Conservation (phyloP, 2,797 vertebrate species). For the Dallia pectoralis region DNA sequence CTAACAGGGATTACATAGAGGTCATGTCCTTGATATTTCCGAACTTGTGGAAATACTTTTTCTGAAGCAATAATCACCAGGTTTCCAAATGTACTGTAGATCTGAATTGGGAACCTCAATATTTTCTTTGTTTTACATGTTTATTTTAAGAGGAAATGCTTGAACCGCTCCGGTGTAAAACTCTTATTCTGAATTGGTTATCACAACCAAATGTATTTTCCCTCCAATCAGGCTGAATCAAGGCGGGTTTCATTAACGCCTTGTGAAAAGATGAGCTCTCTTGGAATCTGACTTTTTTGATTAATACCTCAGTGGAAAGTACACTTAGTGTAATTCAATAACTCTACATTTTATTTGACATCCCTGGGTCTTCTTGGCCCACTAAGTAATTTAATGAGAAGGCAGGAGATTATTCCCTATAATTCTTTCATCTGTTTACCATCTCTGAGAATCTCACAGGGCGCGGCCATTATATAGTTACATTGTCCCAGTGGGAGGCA, state of each 20-base stretch:
- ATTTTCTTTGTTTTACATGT: neutral
- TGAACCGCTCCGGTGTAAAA: neutral
- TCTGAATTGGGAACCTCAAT: too few species aligned
- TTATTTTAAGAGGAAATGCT: neutral
- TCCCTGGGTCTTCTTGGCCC: slow-evolving; percentile 21
- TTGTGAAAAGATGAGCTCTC: slow-evolving; percentile 33
- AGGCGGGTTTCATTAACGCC: slow-evolving; percentile 21
- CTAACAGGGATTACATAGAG: too few species aligned
- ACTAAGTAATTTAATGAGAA: slow-evolving; percentile 13
- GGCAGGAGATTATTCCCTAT: slow-evolving; percentile 17
- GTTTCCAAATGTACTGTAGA: too few species aligned
- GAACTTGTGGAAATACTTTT: too few species aligned
- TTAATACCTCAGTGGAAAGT: slow-evolving; percentile 23
- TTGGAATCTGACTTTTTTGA: slow-evolving; percentile 38
- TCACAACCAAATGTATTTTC: slow-evolving; percentile 26
- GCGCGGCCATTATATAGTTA: slow-evolving; percentile 6
- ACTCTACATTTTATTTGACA: slow-evolving; percentile 30
- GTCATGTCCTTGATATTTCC: too few species aligned
- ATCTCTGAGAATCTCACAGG: slow-evolving; percentile 1
- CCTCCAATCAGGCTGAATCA: slow-evolving; percentile 6
- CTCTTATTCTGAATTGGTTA: slow-evolving; percentile 14
- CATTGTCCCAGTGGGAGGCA: slow-evolving; percentile 12
- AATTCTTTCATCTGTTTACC: slow-evolving; percentile 17
- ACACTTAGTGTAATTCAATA: slow-evolving; percentile 32
- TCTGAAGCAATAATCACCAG: too few species aligned